These are phyloP conservation scores for Amiota mariae DNA, from an alignment of 2,888 invertebrate genomes.

Conservation along the genomic window DNA sequence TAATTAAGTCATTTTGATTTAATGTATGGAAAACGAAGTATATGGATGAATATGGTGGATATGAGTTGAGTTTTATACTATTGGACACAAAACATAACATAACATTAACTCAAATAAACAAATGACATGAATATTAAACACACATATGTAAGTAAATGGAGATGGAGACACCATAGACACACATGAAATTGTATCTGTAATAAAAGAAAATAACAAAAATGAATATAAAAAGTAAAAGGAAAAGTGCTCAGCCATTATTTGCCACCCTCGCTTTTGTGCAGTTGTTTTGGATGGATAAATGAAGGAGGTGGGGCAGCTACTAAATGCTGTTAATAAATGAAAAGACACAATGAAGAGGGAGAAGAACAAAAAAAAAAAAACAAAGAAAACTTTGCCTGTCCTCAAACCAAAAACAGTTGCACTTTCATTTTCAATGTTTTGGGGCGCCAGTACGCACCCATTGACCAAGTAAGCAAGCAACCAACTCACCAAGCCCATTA, in stretches of 20 bases:
- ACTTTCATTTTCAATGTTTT: slow-evolving; percentile 19
- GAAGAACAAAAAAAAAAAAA: too few relatives aligned
- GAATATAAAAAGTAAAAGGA: neutral
- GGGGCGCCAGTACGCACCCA: neutral
- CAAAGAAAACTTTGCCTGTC: neutral
- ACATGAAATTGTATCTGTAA: neutral
- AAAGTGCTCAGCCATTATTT: neutral
- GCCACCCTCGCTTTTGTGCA: neutral
- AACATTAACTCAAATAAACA: slow-evolving; percentile 49
- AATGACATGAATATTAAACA: slow-evolving; percentile 10
- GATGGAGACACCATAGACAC: neutral
- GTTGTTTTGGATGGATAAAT: too few relatives aligned
- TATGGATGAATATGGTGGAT: slow-evolving; percentile 30
- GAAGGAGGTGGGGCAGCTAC: too few relatives aligned
- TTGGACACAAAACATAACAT: slow-evolving; percentile 31
- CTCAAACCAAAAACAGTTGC: slow-evolving; percentile 24
- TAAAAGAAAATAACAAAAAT: neutral
- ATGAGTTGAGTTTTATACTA: slow-evolving; percentile 48
- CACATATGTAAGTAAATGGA: neutral
- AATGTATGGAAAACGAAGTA: neutral
- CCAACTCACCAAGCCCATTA: slow-evolving; percentile 15
- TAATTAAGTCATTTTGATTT: slow-evolving; percentile 21
- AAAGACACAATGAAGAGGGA: too few relatives aligned
- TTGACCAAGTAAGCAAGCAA: neutral
- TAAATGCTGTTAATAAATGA: too few relatives aligned